Evolutionary conservation across 2,113 vertebrate genomes (phyloP), one percentile per base, ranked within the genome.

Genomic region (Galemys pyrenaicus): DNA sequence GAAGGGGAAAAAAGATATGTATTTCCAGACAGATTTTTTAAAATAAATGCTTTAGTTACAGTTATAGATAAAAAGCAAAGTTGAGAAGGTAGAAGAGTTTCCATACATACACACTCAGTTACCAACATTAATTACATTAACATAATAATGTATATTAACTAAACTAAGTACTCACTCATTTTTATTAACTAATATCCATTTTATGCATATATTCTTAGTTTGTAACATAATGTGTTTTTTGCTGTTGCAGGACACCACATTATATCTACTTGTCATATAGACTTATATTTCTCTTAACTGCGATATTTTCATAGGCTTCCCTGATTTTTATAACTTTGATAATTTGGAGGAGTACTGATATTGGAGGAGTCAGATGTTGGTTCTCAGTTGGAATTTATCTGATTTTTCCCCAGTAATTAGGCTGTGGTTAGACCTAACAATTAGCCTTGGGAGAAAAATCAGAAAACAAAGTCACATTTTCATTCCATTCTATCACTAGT

Each of bases 1-100:
- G 37, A 3, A 6, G 12, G 2, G 60, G 15, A 44, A 54, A 73
- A 67, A 49, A 49, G 24, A 9, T 54, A 35, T 41, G 16, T 84
- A 54, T 6, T 83, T 28, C 20, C 8, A 17, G 6, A 75, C 5
- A 65, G n/a, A 62, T 79, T 84, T 46, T 44, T 20, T 28, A 1
- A 73, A 85, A 51, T 70, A 77, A 65, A 9, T 3, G 37, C 93
- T 90, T 91, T 71, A 54, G 9, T 77, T 93, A 39, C 37, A 84
- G 26, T 70, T 79, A 87, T 67, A 92, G 16, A 65, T 70, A 79
- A 30, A 92, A 32, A 77, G 35, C 78, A 81, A 93, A 58, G 54
- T 44, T 64, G 13, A 80, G 44, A 67, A 79, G 10, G 37, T 51
- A 44, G 12, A 24, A 91, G 9, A 78, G 12, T 39, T 82, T 62